Conservation (phyloP, 1,140 invertebrate species). For the Drosophila arizonae region DNA sequence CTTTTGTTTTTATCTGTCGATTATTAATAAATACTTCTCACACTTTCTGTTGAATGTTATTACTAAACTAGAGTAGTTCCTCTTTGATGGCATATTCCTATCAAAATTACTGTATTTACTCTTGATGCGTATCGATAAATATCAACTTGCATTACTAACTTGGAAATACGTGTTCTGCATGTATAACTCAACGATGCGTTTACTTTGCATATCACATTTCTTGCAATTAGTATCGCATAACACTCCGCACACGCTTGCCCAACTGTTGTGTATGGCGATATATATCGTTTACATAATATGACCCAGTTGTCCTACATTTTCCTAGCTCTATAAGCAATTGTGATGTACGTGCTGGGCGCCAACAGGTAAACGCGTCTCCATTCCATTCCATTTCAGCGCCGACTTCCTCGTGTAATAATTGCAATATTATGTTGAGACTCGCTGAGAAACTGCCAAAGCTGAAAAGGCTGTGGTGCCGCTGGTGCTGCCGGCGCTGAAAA, state of each 20-base stretch:
- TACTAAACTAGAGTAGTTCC: no score
- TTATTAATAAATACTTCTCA: no score
- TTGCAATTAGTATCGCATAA: not conserved
- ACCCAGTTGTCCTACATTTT: constrained; percentile 22
- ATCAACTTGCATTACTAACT: no score
- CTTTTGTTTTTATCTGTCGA: no score
- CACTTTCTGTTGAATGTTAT: no score
- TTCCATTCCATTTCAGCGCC: not conserved
- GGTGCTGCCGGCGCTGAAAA: not conserved
- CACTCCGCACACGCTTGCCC: not conserved
- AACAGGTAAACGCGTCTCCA: not conserved
- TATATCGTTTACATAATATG: constrained; percentile 27
- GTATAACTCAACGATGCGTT: no score
- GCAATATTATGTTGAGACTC: constrained; percentile 66
- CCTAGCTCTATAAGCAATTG: constrained; percentile 12
- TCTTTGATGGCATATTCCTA: no score
- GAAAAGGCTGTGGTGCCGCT: not conserved
- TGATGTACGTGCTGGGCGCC: constrained; percentile 10
- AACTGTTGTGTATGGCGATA: not conserved
- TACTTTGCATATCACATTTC: no score
- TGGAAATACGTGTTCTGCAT: no score
- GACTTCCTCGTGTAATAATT: constrained; percentile 68
- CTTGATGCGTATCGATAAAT: no score
- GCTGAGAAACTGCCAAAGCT: constrained; percentile 41
- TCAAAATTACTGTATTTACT: no score